phyloP scores from a whole-genome alignment of 2,888 invertebrate species.

The Abrostola triplasia region DNA sequence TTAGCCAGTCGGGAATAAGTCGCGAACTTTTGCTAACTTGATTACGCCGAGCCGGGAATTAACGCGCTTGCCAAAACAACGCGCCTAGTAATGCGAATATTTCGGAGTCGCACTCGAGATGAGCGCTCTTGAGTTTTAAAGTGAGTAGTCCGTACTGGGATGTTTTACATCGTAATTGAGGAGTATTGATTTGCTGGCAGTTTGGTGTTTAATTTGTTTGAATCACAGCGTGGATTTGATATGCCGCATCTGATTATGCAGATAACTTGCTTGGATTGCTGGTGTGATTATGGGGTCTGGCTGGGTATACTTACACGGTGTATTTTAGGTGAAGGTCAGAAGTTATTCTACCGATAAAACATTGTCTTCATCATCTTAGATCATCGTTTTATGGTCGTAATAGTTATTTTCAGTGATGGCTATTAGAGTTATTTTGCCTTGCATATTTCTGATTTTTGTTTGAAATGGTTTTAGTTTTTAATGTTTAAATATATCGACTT shows the following conservation, averaged over 20 bases:
- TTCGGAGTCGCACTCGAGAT: conserved; percentile 30
- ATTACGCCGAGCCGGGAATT: conserved; percentile 54
- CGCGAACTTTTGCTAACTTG: conserved; percentile 68
- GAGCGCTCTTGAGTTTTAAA: conserved; percentile 33
- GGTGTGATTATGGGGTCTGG: not conserved
- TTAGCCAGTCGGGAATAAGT: conserved; percentile 75
- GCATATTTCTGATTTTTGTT: too few species aligned
- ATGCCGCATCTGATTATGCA: not conserved
- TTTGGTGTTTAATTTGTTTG: conserved; percentile 12
- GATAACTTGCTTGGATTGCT: not conserved
- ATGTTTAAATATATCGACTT: too few species aligned
- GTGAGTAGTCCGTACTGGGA: conserved; percentile 5
- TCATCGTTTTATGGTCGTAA: too few species aligned
- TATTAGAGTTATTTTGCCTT: too few species aligned
- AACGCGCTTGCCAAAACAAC: conserved; percentile 55
- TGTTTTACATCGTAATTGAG: conserved; percentile 35
- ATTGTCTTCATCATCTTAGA: too few species aligned
- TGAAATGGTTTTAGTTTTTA: too few species aligned
- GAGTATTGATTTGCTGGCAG: conserved; percentile 30
- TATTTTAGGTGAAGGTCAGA: too few species aligned
- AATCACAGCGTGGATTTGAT: not conserved
- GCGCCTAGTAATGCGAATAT: conserved; percentile 51
- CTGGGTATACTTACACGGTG: too few species aligned
- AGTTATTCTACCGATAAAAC: too few species aligned
- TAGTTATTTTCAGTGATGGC: too few species aligned